phyloP scores from a whole-genome alignment of 2,797 vertebrate genomes.

The Mormyrus hasselquistii region DNA sequence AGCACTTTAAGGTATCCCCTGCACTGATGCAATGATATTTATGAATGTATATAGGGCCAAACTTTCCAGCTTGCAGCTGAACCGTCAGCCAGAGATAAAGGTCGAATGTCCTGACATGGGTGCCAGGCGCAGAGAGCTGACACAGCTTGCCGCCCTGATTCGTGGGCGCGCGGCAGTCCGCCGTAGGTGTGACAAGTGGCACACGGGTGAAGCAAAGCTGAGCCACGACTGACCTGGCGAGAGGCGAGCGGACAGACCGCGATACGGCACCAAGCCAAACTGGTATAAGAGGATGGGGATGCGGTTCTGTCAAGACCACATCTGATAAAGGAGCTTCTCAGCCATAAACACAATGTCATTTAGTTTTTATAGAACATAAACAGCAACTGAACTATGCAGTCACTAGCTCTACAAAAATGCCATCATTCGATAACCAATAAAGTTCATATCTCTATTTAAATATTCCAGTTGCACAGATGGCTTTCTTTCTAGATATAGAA shows the following conservation, averaged over 20 bases:
- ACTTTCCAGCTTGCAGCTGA: background rate
- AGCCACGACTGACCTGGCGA: slow-evolving; percentile 30
- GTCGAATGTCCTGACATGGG: slow-evolving; percentile 30
- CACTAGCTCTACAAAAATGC: background rate
- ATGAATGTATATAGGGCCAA: background rate
- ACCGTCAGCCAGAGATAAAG: slow-evolving; percentile 28
- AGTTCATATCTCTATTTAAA: background rate
- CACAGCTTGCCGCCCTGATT: slow-evolving; percentile 26
- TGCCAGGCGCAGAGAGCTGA: slow-evolving; percentile 18
- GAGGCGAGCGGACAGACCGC: background rate
- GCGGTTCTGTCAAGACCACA: background rate
- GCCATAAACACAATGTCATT: background rate
- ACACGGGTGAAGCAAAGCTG: slow-evolving; percentile 26
- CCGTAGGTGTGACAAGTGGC: slow-evolving; percentile 35
- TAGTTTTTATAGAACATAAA: background rate
- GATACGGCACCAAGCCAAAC: background rate
- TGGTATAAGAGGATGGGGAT: background rate
- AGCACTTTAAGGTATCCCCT: background rate
- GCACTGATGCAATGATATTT: background rate
- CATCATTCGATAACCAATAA: background rate
- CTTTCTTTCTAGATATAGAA: background rate
- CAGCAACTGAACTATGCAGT: background rate
- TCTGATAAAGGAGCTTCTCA: background rate
- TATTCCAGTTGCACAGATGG: background rate
- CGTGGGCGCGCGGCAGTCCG: slow-evolving; percentile 20